Conservation (phyloP, 1,140 invertebrate genomes). For the Trypoxylus dichotomus region DNA sequence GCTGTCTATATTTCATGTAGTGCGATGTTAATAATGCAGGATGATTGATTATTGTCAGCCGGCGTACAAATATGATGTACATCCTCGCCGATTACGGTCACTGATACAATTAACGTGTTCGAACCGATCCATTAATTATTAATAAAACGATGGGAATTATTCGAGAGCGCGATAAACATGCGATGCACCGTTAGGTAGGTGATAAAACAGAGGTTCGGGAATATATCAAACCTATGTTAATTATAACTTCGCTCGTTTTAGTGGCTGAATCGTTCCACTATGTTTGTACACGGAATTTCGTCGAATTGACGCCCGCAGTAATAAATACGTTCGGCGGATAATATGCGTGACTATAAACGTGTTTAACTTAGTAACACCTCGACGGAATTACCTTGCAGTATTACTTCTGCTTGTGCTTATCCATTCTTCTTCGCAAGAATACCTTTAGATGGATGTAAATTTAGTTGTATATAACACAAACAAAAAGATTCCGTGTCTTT, state of each 20-base stretch:
- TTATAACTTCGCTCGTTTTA: neutral
- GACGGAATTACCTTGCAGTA: no score
- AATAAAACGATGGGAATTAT: neutral
- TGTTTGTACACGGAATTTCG: neutral
- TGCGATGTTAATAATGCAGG: neutral
- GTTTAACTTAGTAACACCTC: no score
- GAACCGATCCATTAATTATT: neutral
- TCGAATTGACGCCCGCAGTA: no score
- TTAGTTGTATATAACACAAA: no score
- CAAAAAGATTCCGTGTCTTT: no score
- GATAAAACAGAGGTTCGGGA: neutral
- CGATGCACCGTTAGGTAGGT: neutral
- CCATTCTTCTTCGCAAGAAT: no score
- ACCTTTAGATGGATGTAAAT: no score
- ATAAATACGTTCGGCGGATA: no score
- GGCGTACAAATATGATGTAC: neutral
- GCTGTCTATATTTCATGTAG: neutral
- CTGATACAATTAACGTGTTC: conserved; percentile 6
- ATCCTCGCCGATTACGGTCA: neutral
- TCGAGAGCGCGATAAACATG: neutral
- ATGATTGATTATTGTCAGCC: conserved; percentile 2
- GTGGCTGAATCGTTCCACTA: neutral
- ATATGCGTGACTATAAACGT: no score
- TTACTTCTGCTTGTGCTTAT: no score
- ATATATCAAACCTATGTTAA: conserved; percentile 3